A percentile compares a stretch with the other conserved stretches of the same genome.
Evolutionary conservation across 2,113 vertebrate species (phyloP).

Genomic region (Daphoenositta chrysoptera): DNA sequence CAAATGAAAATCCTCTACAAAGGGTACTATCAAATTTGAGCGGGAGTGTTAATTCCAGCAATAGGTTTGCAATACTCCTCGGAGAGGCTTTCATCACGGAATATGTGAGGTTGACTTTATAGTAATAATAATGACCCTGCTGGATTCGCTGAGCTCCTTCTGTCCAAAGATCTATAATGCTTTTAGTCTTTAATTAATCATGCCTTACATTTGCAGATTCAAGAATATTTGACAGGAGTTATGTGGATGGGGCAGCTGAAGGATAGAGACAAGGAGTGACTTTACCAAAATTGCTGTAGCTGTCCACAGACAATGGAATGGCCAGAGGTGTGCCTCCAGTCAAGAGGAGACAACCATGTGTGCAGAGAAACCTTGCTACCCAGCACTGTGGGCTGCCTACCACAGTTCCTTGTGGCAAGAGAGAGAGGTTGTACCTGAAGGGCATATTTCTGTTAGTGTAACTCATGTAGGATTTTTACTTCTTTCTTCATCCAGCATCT

Average conservation of each 20-base stretch:
- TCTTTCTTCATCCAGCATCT: not conserved
- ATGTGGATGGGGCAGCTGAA: not conserved
- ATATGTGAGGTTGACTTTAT: not conserved
- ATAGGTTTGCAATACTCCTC: slow-evolving; percentile 30
- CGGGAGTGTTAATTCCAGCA: slow-evolving; percentile 49
- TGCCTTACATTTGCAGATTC: not conserved
- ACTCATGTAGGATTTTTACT: not conserved
- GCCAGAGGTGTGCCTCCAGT: not conserved
- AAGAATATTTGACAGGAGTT: not conserved
- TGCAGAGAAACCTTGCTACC: not conserved
- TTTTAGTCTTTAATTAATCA: not conserved
- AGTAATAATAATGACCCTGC: not conserved
- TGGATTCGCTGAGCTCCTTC: not conserved
- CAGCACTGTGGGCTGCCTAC: not conserved
- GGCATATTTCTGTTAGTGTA: not conserved
- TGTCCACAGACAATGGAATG: not conserved
- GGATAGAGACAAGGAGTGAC: not conserved
- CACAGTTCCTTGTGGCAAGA: not conserved
- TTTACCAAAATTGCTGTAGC: not conserved
- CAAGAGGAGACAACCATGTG: not conserved
- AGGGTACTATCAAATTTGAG: slow-evolving; percentile 66
- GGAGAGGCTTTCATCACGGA: slow-evolving; percentile 32
- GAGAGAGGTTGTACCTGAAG: not conserved
- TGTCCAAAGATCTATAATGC: not conserved
- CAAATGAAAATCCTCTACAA: slow-evolving; percentile 62